Percentiles rank a stretch among this genome's conserved stretches.
These are phyloP conservation scores for Echinops telfairi DNA, from an alignment of 2,113 vertebrate species.

Conservation along the genomic window DNA sequence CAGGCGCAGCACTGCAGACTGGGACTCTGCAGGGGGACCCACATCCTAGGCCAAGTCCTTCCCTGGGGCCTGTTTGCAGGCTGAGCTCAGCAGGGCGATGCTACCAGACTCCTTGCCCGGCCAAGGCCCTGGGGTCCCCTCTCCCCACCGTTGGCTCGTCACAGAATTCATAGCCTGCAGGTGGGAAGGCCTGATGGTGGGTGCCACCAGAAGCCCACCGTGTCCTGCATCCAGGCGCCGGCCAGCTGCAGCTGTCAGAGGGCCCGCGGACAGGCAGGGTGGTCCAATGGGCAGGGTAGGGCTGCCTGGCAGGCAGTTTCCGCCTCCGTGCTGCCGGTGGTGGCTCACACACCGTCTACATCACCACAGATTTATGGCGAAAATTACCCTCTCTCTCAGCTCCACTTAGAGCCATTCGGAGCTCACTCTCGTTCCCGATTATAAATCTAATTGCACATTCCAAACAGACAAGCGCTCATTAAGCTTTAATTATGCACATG, in stretches of 20 bases:
- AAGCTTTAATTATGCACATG: constrained; percentile 99
- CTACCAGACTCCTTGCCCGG: neutral
- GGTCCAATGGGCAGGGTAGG: constrained; percentile 70
- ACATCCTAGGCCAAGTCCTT: neutral
- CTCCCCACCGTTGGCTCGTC: neutral
- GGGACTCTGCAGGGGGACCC: neutral
- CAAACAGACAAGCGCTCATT: constrained; percentile 99
- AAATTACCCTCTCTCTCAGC: constrained; percentile 88
- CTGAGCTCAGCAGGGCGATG: neutral
- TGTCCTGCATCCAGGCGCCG: neutral
- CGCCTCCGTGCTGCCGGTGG: constrained; percentile 72
- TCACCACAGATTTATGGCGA: constrained; percentile 87
- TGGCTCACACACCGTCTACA: constrained; percentile 83
- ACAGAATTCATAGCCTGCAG: constrained; percentile 63
- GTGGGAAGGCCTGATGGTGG: neutral
- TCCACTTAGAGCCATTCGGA: constrained; percentile 91
- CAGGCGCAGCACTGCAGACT: neutral
- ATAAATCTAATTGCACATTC: constrained; percentile 99
- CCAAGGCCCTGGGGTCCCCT: neutral
- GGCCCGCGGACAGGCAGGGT: constrained; percentile 67
- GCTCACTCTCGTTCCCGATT: constrained; percentile 92
- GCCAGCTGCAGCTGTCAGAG: neutral
- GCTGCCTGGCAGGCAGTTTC: constrained; percentile 77
- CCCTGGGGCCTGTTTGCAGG: neutral
- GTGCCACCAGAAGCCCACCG: neutral